These are phyloP conservation scores for Eclectus roratus DNA, from an alignment of 2,113 vertebrate genomes.

Conservation along the genomic window DNA sequence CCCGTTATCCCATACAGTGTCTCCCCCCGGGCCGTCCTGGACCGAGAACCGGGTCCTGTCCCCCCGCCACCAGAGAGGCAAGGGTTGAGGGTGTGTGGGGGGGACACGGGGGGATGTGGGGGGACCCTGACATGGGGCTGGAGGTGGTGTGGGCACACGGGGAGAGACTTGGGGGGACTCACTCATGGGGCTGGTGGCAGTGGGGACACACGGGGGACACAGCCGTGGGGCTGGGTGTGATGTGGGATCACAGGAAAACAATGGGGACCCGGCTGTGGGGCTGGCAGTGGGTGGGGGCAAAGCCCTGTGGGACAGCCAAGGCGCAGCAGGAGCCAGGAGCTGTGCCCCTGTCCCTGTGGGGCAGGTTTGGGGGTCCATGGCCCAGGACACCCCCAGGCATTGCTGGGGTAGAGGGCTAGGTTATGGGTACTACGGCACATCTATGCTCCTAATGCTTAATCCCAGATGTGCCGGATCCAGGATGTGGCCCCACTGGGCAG, in stretches of 20 bases:
- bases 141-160: background rate
- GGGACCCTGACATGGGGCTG: too few species aligned
- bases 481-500: background rate
- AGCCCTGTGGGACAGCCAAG: background rate
- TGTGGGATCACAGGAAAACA: background rate
- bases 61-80: background rate
- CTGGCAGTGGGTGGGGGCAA: background rate
- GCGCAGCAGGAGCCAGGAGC: background rate
- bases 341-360: background rate
- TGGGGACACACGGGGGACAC: background rate
- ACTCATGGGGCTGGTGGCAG: background rate
- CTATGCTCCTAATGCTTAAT: background rate
- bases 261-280: background rate
- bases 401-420: background rate
- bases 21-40: too few species aligned
- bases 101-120: too few species aligned
- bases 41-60: too few species aligned
- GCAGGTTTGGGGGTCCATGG: background rate
- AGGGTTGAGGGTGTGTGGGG: too few species aligned
- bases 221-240: background rate
- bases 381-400: too few species aligned
- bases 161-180: background rate
- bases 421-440: background rate
- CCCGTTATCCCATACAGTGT: too few species aligned
- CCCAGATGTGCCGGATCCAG: background rate